Base-by-base conservation (phyloP, 1,140 invertebrate species). In the Ips nitidus region DNA sequence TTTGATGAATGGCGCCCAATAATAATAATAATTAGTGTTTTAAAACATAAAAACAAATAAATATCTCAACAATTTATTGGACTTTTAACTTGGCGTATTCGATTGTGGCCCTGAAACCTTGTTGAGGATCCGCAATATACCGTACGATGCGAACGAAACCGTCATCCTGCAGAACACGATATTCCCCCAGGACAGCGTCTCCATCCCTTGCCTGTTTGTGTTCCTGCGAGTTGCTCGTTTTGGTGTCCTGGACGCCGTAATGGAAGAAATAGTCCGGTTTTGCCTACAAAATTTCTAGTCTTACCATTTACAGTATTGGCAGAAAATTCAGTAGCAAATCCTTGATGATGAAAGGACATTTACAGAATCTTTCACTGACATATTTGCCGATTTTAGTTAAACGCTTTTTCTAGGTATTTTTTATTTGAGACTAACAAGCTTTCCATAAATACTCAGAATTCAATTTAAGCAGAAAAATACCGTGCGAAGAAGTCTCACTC, bases 151-250 rank as follows among this genome's bases (percentile, higher is more conserved):
- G 82, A 6, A 86, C 83, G 8, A 87, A 85, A 52, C 90, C 89
- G 73, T 91, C 89, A 22, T 89, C 84, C 75, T 91, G 75, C n/a
- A 82, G 74, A 57, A 86, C 81, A 3, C 84, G 86, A 80, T 91
- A 91, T 75, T 88, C 85, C 38, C 90, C 90, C 36, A 81, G 81
- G 38, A 91, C 89, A 1, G 84, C 82, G 74, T 91, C 88, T 43
- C 90, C 90, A 69, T 88, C 84, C 50, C 89, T 84, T 50, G 83
- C 84, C 78, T 91, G 89, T 71, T 87, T 84, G 70, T 89, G 88
- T 71, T 85, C 86, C 78, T 91, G 89, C 61, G 84, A 84, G 78
- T 91, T 88, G 52, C 90, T 88, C 71, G 85, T 89, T 74, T 84
- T 81, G 1, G 87, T 86, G 80, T 91, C 89, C 68, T 88, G 84